phyloP scores from a whole-genome alignment of 2,797 vertebrate genomes.

The Pseudochirops cupreus region DNA sequence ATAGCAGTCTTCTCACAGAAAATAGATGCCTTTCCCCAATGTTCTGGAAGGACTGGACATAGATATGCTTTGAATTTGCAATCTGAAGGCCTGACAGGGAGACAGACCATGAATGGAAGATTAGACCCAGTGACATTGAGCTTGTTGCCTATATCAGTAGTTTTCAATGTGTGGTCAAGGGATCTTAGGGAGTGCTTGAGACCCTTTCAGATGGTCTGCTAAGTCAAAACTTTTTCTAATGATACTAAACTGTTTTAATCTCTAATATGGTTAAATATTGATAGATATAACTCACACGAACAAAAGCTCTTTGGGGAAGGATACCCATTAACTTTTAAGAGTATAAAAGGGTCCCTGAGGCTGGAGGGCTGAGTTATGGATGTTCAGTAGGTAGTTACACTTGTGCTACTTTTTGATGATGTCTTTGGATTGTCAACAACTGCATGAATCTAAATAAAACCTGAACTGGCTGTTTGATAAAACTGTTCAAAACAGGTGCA shows the following conservation, averaged over 20 bases:
- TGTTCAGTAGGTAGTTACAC: background rate
- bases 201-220: background rate
- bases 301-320: background rate
- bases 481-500: background rate
- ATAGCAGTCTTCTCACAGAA: background rate
- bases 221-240: background rate
- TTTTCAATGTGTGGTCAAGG: background rate
- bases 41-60: background rate
- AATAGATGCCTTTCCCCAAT: accelerated
- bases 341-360: background rate
- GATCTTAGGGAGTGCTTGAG: background rate
- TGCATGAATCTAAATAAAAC: too few relatives aligned
- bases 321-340: background rate
- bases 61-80: background rate
- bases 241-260: background rate
- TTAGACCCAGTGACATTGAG: slow-evolving; percentile 5
- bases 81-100: background rate
- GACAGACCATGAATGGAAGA: background rate
- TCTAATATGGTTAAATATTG: background rate
- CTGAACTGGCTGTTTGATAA: too few relatives aligned
- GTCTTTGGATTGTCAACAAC: background rate
- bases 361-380: background rate
- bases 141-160: background rate
- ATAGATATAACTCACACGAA: background rate
- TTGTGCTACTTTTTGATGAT: background rate